Evolutionary conservation across 1,140 invertebrate species (phyloP).

Genomic region (Tetragonula clypearis): DNA sequence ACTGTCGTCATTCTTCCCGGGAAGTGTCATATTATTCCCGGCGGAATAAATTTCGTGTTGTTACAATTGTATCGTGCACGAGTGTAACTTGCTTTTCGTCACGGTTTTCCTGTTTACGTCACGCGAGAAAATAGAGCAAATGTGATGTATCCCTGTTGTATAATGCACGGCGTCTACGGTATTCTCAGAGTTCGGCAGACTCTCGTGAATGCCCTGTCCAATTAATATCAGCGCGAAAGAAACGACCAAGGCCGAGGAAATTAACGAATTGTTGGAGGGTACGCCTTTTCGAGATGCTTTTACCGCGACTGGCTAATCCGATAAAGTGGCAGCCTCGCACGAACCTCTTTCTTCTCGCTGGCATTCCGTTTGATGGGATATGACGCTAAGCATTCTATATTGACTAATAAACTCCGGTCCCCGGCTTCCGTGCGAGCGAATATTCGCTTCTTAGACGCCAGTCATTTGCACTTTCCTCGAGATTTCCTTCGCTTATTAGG

Average conservation of each 20-base stretch:
- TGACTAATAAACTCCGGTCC: conserved; percentile 72
- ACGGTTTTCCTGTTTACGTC: not conserved
- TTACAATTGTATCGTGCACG: too few relatives aligned
- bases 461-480: conserved; percentile 28
- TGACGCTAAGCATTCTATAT: conserved; percentile 71
- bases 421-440: conserved; percentile 51
- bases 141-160: conserved; percentile 17
- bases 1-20: too few relatives aligned
- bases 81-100: not conserved
- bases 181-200: conserved; percentile 46
- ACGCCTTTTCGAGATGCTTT: conserved; percentile 66
- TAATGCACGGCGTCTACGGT: conserved; percentile 53
- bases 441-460: conserved; percentile 28
- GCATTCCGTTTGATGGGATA: conserved; percentile 71
- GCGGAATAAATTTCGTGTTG: too few relatives aligned
- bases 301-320: conserved; percentile 73
- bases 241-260: conserved; percentile 69
- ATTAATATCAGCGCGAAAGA: conserved; percentile 72
- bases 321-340: conserved; percentile 75
- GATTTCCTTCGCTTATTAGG: not conserved
- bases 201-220: conserved; percentile 49
- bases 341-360: conserved; percentile 68
- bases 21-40: too few relatives aligned
- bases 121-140: too few relatives aligned
- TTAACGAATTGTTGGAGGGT: conserved; percentile 74